Conservation (phyloP, 2,888 invertebrate genomes). For the Dasypogon diadema region DNA sequence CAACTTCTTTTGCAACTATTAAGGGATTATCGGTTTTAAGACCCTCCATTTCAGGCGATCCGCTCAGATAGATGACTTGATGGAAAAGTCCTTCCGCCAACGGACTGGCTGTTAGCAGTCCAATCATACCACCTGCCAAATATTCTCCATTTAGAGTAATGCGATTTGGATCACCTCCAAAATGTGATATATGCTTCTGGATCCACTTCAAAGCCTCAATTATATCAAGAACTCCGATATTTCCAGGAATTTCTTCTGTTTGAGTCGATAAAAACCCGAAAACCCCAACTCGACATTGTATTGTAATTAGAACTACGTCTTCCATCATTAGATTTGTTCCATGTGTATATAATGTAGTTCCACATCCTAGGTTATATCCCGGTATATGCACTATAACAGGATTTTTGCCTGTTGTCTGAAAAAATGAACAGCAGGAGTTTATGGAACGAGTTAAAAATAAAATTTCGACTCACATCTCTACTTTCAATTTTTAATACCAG, state of each 20-base stretch:
- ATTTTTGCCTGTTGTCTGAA: constrained; percentile 26
- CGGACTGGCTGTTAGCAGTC: constrained; percentile 64
- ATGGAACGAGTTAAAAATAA: background rate
- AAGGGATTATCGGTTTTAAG: constrained; percentile 64
- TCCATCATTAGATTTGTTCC: constrained; percentile 62
- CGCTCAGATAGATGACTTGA: constrained; percentile 68
- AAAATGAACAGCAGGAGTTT: too few species aligned
- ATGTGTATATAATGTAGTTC: constrained; percentile 57
- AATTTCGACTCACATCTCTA: background rate
- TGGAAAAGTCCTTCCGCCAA: constrained; percentile 66
- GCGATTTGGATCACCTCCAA: constrained; percentile 66
- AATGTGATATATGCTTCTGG: constrained; percentile 64
- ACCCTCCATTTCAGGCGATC: constrained; percentile 67
- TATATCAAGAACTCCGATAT: constrained; percentile 68
- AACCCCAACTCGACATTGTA: constrained; percentile 66
- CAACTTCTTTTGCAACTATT: constrained; percentile 56
- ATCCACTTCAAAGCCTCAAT: constrained; percentile 67
- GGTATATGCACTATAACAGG: constrained; percentile 61
- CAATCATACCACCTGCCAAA: constrained; percentile 67
- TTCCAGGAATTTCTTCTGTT: constrained; percentile 67
- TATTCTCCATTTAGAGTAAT: constrained; percentile 69
- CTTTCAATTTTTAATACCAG: constrained; percentile 13
- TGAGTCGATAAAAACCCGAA: constrained; percentile 69
- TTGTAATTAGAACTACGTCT: constrained; percentile 65
- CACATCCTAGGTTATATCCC: constrained; percentile 56